Evolutionary conservation across 1,140 invertebrate genomes (phyloP).

Genomic region (Leptopilina clavipes): DNA sequence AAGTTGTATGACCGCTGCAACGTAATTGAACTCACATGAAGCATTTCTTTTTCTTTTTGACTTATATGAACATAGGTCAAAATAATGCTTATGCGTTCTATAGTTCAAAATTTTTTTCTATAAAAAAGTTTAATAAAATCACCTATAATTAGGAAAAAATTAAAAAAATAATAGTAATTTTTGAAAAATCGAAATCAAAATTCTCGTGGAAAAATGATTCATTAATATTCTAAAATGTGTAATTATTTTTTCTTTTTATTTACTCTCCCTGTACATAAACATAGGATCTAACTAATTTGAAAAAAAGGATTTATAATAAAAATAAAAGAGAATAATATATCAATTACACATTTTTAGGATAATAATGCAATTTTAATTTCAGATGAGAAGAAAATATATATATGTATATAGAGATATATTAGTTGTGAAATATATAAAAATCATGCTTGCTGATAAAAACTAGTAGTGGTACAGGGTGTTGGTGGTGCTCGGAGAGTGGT

Average conservation of each 20-base stretch:
- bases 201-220: background rate
- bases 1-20: slow-evolving; percentile 30
- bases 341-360: background rate
- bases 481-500: slow-evolving; percentile 70
- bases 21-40: background rate
- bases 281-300: too few relatives aligned
- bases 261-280: too few relatives aligned
- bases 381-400: background rate
- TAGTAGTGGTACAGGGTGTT: slow-evolving; percentile 67
- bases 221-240: slow-evolving; percentile 2
- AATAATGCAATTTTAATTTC: too few relatives aligned
- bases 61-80: background rate
- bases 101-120: background rate
- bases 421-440: slow-evolving; percentile 48
- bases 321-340: background rate
- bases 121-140: background rate
- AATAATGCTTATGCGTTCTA: background rate
- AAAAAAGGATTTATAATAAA: background rate
- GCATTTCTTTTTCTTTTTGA: background rate
- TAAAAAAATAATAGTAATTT: background rate
- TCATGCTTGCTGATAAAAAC: slow-evolving; percentile 72
- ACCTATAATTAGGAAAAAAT: background rate
- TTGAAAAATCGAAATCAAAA: background rate
- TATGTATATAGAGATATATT: slow-evolving; percentile 40
- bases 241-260: background rate